phyloP scores from a whole-genome alignment of 2,113 vertebrate genomes.

The Mionectes macconnelli region DNA sequence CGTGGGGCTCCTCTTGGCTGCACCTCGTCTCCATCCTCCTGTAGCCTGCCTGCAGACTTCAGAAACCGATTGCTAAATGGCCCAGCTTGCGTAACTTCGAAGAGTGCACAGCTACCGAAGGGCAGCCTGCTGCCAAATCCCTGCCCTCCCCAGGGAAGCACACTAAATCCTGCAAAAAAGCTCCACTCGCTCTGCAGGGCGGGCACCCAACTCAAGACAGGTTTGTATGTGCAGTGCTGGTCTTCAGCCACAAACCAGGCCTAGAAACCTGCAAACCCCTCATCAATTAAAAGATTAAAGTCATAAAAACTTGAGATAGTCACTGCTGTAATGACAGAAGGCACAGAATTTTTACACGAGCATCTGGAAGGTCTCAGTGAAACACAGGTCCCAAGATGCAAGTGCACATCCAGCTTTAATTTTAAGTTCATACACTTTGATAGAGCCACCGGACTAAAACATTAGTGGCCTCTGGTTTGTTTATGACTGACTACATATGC shows the following conservation, averaged over 20 bases:
- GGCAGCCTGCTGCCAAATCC: background rate
- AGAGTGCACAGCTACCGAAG: background rate
- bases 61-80: accelerated
- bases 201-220: accelerated
- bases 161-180: background rate
- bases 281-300: background rate
- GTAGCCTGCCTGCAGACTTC: background rate
- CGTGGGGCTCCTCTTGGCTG: background rate
- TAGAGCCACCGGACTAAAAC: background rate
- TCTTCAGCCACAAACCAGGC: background rate
- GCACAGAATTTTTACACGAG: background rate
- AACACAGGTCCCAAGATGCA: background rate
- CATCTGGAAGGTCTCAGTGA: background rate
- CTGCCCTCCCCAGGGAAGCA: background rate
- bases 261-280: background rate
- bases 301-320: accelerated
- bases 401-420: background rate
- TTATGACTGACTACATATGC: background rate
- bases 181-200: accelerated
- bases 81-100: background rate
- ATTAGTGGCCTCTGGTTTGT: background rate
- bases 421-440: background rate
- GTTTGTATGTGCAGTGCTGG: accelerated
- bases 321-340: background rate
- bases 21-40: background rate